phyloP scores from a whole-genome alignment of 1,140 invertebrate species.

The Condylostylus longicornis region DNA sequence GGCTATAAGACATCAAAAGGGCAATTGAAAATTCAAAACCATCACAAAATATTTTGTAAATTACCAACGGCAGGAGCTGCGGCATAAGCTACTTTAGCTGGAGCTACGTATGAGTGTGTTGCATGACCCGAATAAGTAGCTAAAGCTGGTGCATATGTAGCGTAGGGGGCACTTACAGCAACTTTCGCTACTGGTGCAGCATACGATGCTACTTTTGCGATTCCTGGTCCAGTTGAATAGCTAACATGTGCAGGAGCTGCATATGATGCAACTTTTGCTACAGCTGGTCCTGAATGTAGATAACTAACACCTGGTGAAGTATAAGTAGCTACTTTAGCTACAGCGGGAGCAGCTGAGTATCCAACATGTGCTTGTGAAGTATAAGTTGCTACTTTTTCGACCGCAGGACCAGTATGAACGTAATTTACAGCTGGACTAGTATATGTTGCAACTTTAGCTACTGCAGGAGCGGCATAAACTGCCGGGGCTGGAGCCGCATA shows the following conservation, averaged over 20 bases:
- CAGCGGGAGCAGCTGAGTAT: slow-evolving; percentile 7
- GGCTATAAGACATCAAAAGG: slow-evolving; percentile 21
- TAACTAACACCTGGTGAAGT: slow-evolving; percentile 7
- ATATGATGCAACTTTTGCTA: slow-evolving; percentile 13
- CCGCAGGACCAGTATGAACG: slow-evolving; percentile 4
- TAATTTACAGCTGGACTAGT: slow-evolving; percentile 7
- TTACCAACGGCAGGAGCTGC: slow-evolving; percentile 4
- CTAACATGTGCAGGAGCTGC: slow-evolving; percentile 7
- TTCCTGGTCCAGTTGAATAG: background rate
- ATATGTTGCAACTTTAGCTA: slow-evolving; percentile 9
- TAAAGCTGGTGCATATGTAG: slow-evolving; percentile 4
- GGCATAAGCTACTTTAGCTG: slow-evolving; percentile 8
- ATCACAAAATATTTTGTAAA: slow-evolving; percentile 2
- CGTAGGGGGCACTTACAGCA: slow-evolving; percentile 1
- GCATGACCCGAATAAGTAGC: background rate
- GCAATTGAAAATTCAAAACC: slow-evolving; percentile 14
- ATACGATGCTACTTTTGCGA: slow-evolving; percentile 10
- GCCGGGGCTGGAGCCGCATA: background rate
- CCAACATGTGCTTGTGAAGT: slow-evolving; percentile 3
- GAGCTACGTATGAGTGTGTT: background rate
- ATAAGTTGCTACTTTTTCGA: slow-evolving; percentile 6
- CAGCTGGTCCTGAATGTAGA: slow-evolving; percentile 10
- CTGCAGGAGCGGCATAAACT: slow-evolving; percentile 4
- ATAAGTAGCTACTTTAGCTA: slow-evolving; percentile 9
- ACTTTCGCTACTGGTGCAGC: slow-evolving; percentile 13